Evolutionary conservation across 2,797 vertebrate species (phyloP), one percentile per base, ranked within the genome.

Genomic region (Ammospiza maritima): DNA sequence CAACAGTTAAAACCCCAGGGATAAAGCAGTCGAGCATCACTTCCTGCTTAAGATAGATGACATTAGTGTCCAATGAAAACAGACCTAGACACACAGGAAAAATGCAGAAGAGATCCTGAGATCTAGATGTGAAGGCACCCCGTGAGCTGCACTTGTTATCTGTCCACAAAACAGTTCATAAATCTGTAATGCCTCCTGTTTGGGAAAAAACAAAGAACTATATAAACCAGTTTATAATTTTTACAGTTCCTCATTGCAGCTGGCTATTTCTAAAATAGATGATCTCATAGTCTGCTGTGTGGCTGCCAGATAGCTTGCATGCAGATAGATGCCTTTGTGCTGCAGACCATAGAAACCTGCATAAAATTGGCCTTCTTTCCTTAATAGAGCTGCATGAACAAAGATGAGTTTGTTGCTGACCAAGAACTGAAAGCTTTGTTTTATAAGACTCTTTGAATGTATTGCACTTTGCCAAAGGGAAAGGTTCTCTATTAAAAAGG

Each of bases 361-460:
- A 98, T 97, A 98, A 98, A 98, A 98, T 98, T 98, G 98, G 98
- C 98, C 98, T 97, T 98, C 98, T 98, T 98, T 98, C 97, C 97
- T 98, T 98, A 98, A 98, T 95, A 98, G 98, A 98, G 96, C 92
- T 96, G 91, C 96, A 95, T 11, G 98, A 98, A 98, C 98, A 98
- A 98, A 98, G 98, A 98, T 98, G 98, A 98, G 98, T 98, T 98
- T 98, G 98, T 98, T 98, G 98, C 97, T 98, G 95, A 98, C 97
- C 97, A 97, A 98, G 97, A 98, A 97, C 96, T 97, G 98, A 98
- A 97, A 97, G 97, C 98, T 98, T 98, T 98, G 98, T 98, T 98
- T 98, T 97, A 95, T 98, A 97, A 98, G 97, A 93, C 96, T 96
- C 95, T 95, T 95, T 98, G 97, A 98, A 98, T 98, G 96, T 96